Conservation (phyloP, 1,140 invertebrate species). For the Drosophila malerkotliana region DNA sequence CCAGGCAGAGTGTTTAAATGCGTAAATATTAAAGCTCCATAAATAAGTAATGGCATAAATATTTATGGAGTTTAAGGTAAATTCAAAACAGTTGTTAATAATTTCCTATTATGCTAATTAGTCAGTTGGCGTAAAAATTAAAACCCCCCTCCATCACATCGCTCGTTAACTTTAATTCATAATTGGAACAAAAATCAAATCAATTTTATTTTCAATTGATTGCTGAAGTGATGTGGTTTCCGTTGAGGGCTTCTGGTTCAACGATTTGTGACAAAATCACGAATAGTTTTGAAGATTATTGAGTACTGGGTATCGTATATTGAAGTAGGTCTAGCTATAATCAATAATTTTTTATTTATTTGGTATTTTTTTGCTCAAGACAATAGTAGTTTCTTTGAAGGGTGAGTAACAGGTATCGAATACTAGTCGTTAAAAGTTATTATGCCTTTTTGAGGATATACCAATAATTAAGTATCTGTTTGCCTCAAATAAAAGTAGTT, state of each 20-base stretch:
- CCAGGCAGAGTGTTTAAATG: constrained; percentile 7
- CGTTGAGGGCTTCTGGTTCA: constrained; percentile 10
- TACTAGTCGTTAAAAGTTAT: too few relatives aligned
- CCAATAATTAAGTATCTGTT: too few relatives aligned
- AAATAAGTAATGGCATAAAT: constrained; percentile 40
- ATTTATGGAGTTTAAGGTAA: constrained; percentile 43
- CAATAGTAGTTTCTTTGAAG: too few relatives aligned
- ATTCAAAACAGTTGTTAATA: constrained; percentile 53
- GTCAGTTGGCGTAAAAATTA: neutral
- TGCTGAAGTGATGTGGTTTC: constrained; percentile 43
- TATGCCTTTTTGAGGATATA: too few relatives aligned
- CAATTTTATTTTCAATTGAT: constrained; percentile 55
- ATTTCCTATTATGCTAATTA: constrained; percentile 52
- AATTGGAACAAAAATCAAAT: constrained; percentile 29
- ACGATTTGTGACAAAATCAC: neutral
- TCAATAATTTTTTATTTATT: too few relatives aligned
- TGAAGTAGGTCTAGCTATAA: too few relatives aligned
- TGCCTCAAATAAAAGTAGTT: too few relatives aligned
- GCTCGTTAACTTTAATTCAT: constrained; percentile 16
- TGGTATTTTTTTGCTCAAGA: too few relatives aligned
- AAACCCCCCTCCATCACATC: neutral
- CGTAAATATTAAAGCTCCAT: constrained; percentile 29
- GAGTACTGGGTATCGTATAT: too few relatives aligned
- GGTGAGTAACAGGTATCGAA: too few relatives aligned
- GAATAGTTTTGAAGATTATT: too few relatives aligned